Base-by-base conservation (phyloP, 2,113 vertebrate species). In the Hypocryptadius cinnamomeus region DNA sequence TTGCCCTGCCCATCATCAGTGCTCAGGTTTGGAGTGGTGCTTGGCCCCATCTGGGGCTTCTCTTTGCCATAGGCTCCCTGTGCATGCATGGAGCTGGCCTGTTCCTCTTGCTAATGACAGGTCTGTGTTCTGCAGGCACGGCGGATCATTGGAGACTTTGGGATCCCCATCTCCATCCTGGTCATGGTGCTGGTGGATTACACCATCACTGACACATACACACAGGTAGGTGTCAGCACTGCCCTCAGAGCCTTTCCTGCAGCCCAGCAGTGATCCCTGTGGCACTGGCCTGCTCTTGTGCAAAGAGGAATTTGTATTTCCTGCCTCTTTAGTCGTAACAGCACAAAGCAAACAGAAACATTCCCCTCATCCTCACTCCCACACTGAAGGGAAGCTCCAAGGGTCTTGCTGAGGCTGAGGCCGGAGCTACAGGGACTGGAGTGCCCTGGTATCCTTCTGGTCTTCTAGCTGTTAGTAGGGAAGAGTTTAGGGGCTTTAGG, bases 91-190 rank as follows among this genome's bases (percentile, higher is more conserved):
- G 44, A 85, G 59, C 74, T 21, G 6, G 28, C 17, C 66, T 2
- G 0, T 73, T 76, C 33, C 42, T 37, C 79, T 92, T 57, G 39
- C 51, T 54, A 78, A 31, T 3, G 2, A 59, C 31, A 24, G 20
- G 22, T 85, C 28, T 74, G 76, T 94, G 53, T 91, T 95, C 83
- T 78, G 39, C 94, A 99, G 99, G 99, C 98, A 13, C 98, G 99
- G 81, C 98, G 99, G 95, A 98, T 99, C 94, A 99, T 99, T 0
- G 99, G 99, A 77, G 99, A 99, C 91, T 99, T 99, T 8, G 99
- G 99, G 65, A 99, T 99, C 92, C 99, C 99, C 30, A 99, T 99
- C 96, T 99, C 99, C n/a, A 99, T 99, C 86, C 95, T 99, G 80
- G 96, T 99, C 59, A 99, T 99, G 90, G 99, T 99, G 61, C 85